Evolutionary conservation across 2,888 invertebrate species (phyloP), one percentile per base, ranked within the genome.

Genomic region (Dioctria linearis): DNA sequence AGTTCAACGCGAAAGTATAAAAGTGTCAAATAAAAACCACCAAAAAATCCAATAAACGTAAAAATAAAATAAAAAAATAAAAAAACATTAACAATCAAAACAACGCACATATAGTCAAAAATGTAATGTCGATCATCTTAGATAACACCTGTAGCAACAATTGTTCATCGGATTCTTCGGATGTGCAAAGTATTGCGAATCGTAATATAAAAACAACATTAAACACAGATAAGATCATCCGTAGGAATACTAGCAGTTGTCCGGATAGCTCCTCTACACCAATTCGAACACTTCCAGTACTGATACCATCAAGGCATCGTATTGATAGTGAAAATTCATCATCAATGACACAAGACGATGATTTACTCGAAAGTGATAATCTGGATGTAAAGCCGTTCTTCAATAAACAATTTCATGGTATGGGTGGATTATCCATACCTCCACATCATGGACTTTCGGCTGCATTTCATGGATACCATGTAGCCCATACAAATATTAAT

Each of bases 381-480:
- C 39, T 63, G 80, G 84, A 84, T 81, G 79, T 84, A 40, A 84
- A 84, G 69, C 84, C 84, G 2, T 83, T 83, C 71, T 67, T 83
- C 39, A 81, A 51, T 75, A 82, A 79, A 73, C 82, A 61, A 5
- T 79, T 82, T 61, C 42, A 82, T 37, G 78, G 80, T 8, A 83
- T 84, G 83, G 83, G 83, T 61, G 83, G 83, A 9, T 61, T 82
- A 46, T 83, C 84, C 25, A 82, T 84, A 67, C 83, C 83, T 11
- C 82, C 83, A 80, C 82, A 83, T 76, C 82, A 69, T 46, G 61
- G 82, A 57, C 80, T 83, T 75, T 81, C 83, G n/a, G 83, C 83
- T 51, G 83, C 84, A 25, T 83, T 84, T 78, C 83, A 84, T 76
- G 81, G 82, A 43, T 84, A 84, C 76, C 84, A 85, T 83, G 83